These are phyloP conservation scores for Teleogryllus occipitalis DNA, from an alignment of 1,140 invertebrate species.

Conservation along the genomic window DNA sequence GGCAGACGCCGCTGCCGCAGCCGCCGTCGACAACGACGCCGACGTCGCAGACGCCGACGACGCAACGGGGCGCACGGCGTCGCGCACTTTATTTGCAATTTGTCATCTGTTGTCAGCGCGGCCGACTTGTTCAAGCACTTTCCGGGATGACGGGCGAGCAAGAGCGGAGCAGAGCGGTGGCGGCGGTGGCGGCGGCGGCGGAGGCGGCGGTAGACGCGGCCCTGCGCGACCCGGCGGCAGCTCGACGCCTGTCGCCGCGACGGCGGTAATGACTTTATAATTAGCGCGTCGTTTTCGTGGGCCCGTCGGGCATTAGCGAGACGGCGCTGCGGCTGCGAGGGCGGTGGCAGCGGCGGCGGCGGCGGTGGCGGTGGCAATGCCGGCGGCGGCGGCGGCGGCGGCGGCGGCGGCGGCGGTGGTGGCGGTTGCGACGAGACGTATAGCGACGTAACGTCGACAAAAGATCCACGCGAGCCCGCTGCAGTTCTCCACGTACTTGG, in stretches of 20 bases:
- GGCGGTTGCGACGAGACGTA: no score
- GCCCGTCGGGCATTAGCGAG: not conserved
- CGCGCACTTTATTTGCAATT: not conserved
- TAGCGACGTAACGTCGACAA: no score
- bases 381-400: no score
- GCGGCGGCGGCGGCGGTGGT: no score
- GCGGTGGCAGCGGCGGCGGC: no score
- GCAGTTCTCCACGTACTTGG: no score
- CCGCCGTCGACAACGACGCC: no score
- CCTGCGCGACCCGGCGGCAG: not conserved
- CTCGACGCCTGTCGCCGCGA: not conserved
- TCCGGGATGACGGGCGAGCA: not conserved
- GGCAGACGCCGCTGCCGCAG: no score
- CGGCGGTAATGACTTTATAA: conserved; percentile 1
- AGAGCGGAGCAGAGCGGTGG: not conserved
- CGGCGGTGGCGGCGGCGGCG: no score
- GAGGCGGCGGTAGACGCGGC: not conserved
- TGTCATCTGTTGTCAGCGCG: not conserved
- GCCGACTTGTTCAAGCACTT: not conserved
- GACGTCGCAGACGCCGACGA: not conserved
- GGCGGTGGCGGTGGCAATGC: no score
- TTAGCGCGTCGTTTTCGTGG: not conserved
- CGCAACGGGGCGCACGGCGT: not conserved
- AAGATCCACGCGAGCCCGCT: no score
- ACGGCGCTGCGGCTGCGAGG: not conserved